Evolutionary conservation across 2,888 invertebrate genomes (phyloP).

Genomic region (Caenorhabditis zanzibari): DNA sequence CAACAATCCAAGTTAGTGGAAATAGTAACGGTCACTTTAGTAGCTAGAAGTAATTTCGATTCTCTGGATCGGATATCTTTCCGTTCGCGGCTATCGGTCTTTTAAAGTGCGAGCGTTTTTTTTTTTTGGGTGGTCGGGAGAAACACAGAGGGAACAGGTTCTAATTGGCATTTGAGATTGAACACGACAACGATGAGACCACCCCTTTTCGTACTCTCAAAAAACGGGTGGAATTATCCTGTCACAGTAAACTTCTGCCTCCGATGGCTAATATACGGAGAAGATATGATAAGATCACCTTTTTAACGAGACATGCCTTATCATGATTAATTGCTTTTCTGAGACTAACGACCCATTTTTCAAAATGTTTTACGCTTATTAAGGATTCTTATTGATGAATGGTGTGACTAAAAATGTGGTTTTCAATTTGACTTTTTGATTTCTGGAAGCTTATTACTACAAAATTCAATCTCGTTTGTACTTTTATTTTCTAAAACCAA

Average conservation of each 20-base stretch:
- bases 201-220: constrained; percentile 13
- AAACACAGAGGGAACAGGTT: constrained; percentile 9
- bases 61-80: not conserved
- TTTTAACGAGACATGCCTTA: constrained; percentile 1
- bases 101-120: constrained; percentile 14
- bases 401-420: too few species aligned
- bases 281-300: constrained; percentile 19
- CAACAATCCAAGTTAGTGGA: not conserved
- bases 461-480: too few species aligned
- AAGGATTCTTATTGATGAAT: not conserved
- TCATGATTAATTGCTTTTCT: constrained; percentile 20
- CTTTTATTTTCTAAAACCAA: too few species aligned
- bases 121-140: not conserved
- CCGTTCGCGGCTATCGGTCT: constrained; percentile 3
- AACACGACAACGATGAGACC: constrained; percentile 15
- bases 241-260: not conserved
- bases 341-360: constrained; percentile 2
- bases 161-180: constrained; percentile 1
- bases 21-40: not conserved
- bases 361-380: not conserved
- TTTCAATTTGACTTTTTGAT: not conserved
- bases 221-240: constrained; percentile 7
- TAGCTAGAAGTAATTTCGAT: not conserved
- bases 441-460: too few species aligned
- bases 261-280: not conserved